Evolutionary conservation across 2,113 vertebrate genomes (phyloP).

Genomic region (Daubentonia madagascariensis): DNA sequence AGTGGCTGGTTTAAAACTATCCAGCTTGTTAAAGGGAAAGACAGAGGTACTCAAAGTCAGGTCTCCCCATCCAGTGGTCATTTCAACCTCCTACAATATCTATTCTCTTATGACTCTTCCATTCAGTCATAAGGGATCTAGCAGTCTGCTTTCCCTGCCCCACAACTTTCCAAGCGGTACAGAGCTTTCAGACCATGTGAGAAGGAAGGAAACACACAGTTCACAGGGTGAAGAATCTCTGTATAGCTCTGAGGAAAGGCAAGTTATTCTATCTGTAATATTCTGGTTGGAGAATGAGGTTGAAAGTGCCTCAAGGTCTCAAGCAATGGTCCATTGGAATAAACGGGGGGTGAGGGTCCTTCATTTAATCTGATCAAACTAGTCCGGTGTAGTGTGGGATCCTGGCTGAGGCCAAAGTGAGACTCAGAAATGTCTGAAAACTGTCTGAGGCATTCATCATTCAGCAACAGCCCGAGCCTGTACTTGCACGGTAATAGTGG

Average conservation of each 20-base stretch:
- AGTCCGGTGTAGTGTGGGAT: not conserved
- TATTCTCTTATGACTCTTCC: not conserved
- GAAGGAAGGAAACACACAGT: not conserved
- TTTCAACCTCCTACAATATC: not conserved
- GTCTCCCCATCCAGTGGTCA: not conserved
- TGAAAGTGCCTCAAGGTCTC: not conserved
- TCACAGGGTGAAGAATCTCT: not conserved
- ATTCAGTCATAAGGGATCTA: not conserved
- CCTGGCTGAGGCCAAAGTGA: not conserved
- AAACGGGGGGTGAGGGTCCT: not conserved
- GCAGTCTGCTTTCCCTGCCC: not conserved
- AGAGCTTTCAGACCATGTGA: not conserved
- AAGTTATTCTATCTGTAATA: not conserved
- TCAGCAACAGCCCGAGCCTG: not conserved
- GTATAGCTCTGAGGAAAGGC: not conserved
- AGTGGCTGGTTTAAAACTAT: not conserved
- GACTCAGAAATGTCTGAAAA: not conserved
- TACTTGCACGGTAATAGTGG: not conserved
- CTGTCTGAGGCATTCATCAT: not conserved
- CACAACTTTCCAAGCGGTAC: not conserved
- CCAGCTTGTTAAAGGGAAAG: not conserved
- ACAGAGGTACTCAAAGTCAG: not conserved
- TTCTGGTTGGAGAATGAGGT: not conserved
- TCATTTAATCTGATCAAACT: not conserved
- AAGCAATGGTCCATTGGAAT: not conserved